phyloP scores from a whole-genome alignment of 1,140 invertebrate species.

The Drosophila littoralis region DNA sequence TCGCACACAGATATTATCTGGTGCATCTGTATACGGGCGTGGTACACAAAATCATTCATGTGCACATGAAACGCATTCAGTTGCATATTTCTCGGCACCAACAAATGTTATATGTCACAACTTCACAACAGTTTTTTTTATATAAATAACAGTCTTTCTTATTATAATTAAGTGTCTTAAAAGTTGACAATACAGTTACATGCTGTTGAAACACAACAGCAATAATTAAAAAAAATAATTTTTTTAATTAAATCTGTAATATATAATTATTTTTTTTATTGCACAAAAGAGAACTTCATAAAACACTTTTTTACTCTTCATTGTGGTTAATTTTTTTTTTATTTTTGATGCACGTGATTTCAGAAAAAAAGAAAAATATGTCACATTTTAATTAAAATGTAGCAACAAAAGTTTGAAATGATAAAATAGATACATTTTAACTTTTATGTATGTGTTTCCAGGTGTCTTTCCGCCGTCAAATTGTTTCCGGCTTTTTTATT shows the following conservation, averaged over 20 bases:
- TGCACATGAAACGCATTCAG: slow-evolving; percentile 23
- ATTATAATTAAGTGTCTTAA: too few species aligned
- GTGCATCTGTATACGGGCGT: slow-evolving; percentile 1
- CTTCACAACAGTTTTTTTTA: too few species aligned
- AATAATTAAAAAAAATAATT: background rate
- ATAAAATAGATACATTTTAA: slow-evolving; percentile 21
- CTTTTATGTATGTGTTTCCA: background rate
- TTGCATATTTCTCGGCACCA: slow-evolving; percentile 15
- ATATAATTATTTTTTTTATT: too few species aligned
- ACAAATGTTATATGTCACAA: slow-evolving; percentile 1
- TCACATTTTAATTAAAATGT: slow-evolving; percentile 61
- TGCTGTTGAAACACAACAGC: too few species aligned
- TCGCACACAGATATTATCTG: slow-evolving; percentile 8
- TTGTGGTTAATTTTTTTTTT: background rate
- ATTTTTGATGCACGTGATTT: slow-evolving; percentile 35
- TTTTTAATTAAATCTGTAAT: background rate
- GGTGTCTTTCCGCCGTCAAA: too few species aligned
- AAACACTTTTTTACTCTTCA: background rate
- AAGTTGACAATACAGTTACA: too few species aligned
- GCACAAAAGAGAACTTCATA: background rate
- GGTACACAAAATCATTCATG: slow-evolving; percentile 19
- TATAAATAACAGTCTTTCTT: too few species aligned
- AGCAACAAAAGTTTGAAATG: slow-evolving; percentile 42
- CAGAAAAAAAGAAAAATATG: slow-evolving; percentile 31
- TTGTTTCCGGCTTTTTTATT: slow-evolving; percentile 8